Evolutionary conservation across 1,140 invertebrate genomes (phyloP), one percentile per base, ranked within the genome.

Genomic region (Magallana gigas): DNA sequence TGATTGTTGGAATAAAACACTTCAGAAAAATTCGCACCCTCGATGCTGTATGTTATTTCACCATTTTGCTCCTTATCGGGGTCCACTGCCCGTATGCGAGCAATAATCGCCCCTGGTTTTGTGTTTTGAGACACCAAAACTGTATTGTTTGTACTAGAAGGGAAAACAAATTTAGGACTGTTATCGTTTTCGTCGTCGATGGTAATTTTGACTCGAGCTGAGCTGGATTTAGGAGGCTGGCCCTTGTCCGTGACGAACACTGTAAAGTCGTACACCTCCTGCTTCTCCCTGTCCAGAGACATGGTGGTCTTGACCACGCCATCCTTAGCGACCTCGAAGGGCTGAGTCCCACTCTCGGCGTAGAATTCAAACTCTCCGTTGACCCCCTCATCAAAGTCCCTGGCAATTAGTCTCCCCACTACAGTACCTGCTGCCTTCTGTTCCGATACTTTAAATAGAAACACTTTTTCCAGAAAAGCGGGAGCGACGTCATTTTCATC

Each of bases 221-320:
- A 98, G 18, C 98, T 98, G 8, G 97, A 98, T 95, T 98, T 96
- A 92, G 98, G 81, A 1, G 98, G 98, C 86, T 96, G 96, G 12
- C 98, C 98, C 95, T 98, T 97, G 95, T 99, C 98, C 93, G 96
- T 97, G 1, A 98, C 98, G 23, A 98, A 96, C 0, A 99, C 97
- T 86, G 96, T 95, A 85, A 99, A 96, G 92, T 97, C 96, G 94
- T 98, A 99, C 58, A 96, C 94, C 1, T 96, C 95, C 80, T 96
- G 96, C 88, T 95, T 96, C 96, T 99, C 98, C 89, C 98, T 96
- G 94, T 99, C 98, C 84, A 99, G 95, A 91, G 96, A 95, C 29
- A 95, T 80, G 96, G 48, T 88, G 1, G 97, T 96, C 86, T 97
- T 97, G 90, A 96, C 96, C 60, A 98, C 98, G 88, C 96, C 96